Percentiles rank a stretch among this genome's conserved stretches.
Conservation (phyloP, 2,888 invertebrate genomes). For the Caenorhabditis sp. region DNA sequence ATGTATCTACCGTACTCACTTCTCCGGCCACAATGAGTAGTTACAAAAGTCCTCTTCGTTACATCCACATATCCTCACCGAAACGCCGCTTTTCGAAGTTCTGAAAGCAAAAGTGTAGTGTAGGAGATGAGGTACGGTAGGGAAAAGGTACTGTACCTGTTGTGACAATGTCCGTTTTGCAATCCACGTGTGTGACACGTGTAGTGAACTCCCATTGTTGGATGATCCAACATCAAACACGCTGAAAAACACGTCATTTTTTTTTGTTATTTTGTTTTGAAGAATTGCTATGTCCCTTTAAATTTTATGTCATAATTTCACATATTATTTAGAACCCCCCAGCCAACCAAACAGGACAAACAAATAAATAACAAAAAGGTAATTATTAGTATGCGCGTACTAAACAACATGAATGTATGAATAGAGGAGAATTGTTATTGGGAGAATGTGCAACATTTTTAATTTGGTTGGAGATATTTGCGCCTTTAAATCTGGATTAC, state of each 20-base stretch:
- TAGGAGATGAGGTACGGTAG: conserved; percentile 4
- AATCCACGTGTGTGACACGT: conserved; percentile 50
- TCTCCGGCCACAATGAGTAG: conserved; percentile 51
- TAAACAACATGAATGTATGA: no score
- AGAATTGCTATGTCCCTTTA: no score
- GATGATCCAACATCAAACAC: conserved; percentile 56
- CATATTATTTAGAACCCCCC: no score
- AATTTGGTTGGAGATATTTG: no score
- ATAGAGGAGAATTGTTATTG: no score
- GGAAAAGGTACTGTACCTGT: conserved; percentile 16
- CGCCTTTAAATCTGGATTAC: no score
- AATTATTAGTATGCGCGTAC: no score
- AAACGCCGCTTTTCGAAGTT: conserved; percentile 50
- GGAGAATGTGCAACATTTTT: no score
- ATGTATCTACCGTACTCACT: conserved; percentile 35
- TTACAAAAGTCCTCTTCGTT: conserved; percentile 49
- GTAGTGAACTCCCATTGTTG: conserved; percentile 55
- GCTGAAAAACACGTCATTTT: conserved; percentile 36
- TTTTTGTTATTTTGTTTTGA: background rate
- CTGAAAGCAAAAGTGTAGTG: no score
- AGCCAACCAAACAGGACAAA: no score
- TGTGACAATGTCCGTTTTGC: conserved; percentile 42
- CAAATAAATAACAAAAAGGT: no score
- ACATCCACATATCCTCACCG: conserved; percentile 50
- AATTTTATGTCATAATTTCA: no score